Evolutionary conservation across 2,113 vertebrate species (phyloP).

Genomic region (Lepus americanus): DNA sequence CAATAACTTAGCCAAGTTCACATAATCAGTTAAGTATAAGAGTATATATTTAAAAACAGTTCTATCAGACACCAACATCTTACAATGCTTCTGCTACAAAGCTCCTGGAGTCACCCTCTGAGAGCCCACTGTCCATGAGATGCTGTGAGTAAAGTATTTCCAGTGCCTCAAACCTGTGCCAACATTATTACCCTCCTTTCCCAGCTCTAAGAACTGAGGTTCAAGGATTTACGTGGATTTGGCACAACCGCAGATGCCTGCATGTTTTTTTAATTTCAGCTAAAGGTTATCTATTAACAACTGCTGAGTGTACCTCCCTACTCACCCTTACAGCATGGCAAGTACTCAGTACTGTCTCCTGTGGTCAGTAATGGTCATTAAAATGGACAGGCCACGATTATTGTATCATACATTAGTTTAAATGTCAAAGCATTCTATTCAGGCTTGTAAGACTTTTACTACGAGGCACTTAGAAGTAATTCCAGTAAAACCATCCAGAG

Average conservation of each 20-base stretch:
- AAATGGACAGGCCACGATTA: background rate
- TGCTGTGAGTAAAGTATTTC: background rate
- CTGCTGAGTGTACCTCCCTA: background rate
- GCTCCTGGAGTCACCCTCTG: background rate
- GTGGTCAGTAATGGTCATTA: background rate
- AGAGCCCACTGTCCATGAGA: background rate
- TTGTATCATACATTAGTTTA: background rate
- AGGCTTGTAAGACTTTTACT: background rate
- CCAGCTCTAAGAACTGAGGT: background rate
- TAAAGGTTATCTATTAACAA: background rate
- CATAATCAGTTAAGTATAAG: background rate
- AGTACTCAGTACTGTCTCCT: too few species aligned
- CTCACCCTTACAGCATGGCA: background rate
- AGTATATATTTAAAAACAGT: background rate
- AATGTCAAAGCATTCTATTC: background rate
- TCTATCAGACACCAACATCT: background rate
- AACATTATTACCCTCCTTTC: background rate
- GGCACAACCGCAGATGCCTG: background rate
- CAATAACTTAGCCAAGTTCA: background rate
- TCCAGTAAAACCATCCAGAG: background rate
- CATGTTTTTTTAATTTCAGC: background rate
- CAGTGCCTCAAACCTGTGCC: background rate
- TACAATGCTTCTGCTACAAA: background rate
- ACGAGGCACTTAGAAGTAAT: background rate
- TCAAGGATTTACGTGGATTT: background rate